Evolutionary conservation across 2,113 vertebrate genomes (phyloP), one percentile per base, ranked within the genome.

Genomic region (Lichenostomus cassidix): DNA sequence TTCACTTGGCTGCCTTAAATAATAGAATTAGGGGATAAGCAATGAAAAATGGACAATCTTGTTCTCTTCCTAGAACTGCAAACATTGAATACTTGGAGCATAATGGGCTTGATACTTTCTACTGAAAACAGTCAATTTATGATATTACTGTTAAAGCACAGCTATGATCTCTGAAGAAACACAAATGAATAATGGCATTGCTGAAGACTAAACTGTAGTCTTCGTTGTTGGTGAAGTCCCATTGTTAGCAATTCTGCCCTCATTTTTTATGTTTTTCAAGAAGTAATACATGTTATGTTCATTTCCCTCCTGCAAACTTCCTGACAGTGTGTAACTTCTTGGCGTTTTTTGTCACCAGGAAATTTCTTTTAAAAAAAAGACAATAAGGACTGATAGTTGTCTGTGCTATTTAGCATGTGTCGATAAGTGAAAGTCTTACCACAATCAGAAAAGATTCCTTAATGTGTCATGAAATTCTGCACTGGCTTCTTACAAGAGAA

Each of bases 381-480:
- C 37, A 21, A 20, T 63, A 92, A 95, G 74, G 56, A 27, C 55
- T 89, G 27, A 28, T 92, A 31, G n/a, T 65, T 77, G 22, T 35
- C 80, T 76, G 22, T 85, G 76, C 44, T 95, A 6, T 82, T 84
- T 73, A 95, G 65, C 7, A 0, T 65, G 4, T 92, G 41, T 91
- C 83, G 92, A 28, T 90, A 85, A 76, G 9, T 31, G 42, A 86
- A 90, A 92, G 56, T 70, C 87, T 94, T 89, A 31, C 62, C 41
- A 29, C 35, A 91, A 29, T 49, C 47, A 90, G 84, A 94, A 95
- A 94, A 62, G 29, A 58, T 75, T 90, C 37, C 41, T 91, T 92
- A 85, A 85, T 58, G 65, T 88, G 35, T 49, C 71, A n/a, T 64
- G 69, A 90, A 87, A 84, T 33, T 76, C 56, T 91, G 33, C 90